Base-by-base conservation (phyloP, 2,113 vertebrate species). In the Coreoperca whiteheadi region DNA sequence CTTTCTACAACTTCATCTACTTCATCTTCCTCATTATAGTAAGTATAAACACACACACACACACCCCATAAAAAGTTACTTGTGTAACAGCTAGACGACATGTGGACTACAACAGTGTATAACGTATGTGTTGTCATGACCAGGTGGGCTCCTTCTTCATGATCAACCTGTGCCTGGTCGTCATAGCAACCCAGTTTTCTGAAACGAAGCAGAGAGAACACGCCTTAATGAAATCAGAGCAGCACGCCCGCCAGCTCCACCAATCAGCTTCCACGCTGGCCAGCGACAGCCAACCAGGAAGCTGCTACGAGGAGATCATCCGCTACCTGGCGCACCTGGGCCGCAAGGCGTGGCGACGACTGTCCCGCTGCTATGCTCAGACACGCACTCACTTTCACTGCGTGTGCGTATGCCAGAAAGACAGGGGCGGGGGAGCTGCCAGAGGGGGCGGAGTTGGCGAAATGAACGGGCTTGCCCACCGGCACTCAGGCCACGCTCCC, bases 81-180 rank as follows among this genome's bases (percentile, higher is more conserved):
- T 71, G 28, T 4, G 4, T 63, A 11, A 61, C 54, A 69, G n/a
- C 6, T 21, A 34, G 15, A 60, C 4, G 11, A 39, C 11, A 25
- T 70, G 39, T 34, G 21, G 53, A 2, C 37, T 50, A 28, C 43
- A 61, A 39, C 25, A 66, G n/a, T 66, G 51, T 61, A 6, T 73
- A 43, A 79, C 14, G 2, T 82, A 9, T 81, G 46, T 50, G 8
- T 57, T 61, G 23, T 56, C 71, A 4, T 88, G 5, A 70, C 11
- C 91, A 99, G 98, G 98, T 99, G 57, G 98, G 98, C 86, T 99
- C 98, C 89, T 99, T 99, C 94, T 99, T 99, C 96, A 99, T 99
- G 98, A 99, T 99, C 91, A 99, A 99, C 93, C 94, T 99, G 94
- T 99, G 98, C 96, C 97, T 99, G 95, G 98, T 99, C 77, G 98